Base-by-base conservation (phyloP, 2,888 invertebrate genomes). In the Tyria jacobaeae region DNA sequence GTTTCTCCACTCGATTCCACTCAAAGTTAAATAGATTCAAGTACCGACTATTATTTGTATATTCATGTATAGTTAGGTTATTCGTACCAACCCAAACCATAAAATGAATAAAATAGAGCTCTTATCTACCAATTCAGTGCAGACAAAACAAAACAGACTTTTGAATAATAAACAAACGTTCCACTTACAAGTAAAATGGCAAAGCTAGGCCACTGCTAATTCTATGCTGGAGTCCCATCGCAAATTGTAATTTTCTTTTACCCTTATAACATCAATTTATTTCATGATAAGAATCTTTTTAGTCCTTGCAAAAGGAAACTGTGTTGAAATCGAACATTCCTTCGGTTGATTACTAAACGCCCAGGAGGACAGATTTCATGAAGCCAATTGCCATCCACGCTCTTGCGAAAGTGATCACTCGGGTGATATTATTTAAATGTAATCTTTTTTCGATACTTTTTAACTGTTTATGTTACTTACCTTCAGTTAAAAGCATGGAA, bases 361-460 rank as follows among this genome's bases (percentile, higher is more conserved):
- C 92, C 91, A 86, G 77, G 92, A 92, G 92, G 89, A 87, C 88
- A 89, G 91, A 89, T 91, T 91, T 89, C 90, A 86, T 84, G 89
- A 84, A 88, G 84, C 84, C 89, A 88, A 92, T 91, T 89, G 89
- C 89, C 88, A 78, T 90, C 89, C 88, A 84, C 87, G 89, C 88
- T 88, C 87, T 86, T 86, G 81, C 82, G 85, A 88, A 92, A 94
- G 88, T 92, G 92, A 92, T 91, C 93, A 84, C 92, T 83, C 69
- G 93, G 93, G 93, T 92, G 89, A 90, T 92, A 91, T 94, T 93
- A 91, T 93, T 92, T 92, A 92, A 92, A 92, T 91, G 92, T 92
- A 88, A 93, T 92, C 89, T 92, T 90, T 92, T 92, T 90, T 91
- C 92, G 89, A 92, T 92, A 92, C 90, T 89, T 88, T 86, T 88